These are phyloP conservation scores for Lycophotia porphyrea DNA, from an alignment of 2,888 invertebrate species.

Conservation along the genomic window DNA sequence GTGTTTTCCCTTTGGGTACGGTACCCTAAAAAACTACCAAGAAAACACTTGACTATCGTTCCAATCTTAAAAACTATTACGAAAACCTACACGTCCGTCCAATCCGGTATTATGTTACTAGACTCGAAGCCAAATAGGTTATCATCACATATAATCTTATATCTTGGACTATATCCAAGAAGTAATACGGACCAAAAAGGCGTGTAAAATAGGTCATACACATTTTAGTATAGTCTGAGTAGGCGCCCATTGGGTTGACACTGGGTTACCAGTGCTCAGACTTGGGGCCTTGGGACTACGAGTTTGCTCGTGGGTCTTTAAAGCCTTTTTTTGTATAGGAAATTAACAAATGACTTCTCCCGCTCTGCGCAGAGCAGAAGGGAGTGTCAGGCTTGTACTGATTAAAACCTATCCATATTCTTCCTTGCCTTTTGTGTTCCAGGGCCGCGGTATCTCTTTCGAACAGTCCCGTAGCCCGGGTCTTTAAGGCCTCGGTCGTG, in stretches of 20 bases:
- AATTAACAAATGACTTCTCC: no score
- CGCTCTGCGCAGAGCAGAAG: no score
- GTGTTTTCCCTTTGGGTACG: no score
- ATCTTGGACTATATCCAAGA: conserved; percentile 35
- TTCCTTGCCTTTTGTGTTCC: no score
- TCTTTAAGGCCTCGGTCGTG: no score
- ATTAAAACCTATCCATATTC: no score
- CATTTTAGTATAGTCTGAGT: background rate
- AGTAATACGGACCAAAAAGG: background rate
- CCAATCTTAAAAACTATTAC: background rate
- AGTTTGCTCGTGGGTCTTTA: background rate
- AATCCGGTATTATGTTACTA: conserved; percentile 1
- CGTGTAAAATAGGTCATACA: conserved; percentile 7
- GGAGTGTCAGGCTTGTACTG: no score
- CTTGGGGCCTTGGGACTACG: background rate
- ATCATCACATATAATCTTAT: conserved; percentile 25
- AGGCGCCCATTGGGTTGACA: background rate
- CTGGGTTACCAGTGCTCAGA: background rate
- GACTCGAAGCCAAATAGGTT: conserved; percentile 31
- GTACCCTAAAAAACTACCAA: no score
- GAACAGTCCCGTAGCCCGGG: no score
- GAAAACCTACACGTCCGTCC: background rate
- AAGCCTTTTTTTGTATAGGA: no score
- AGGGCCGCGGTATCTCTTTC: no score
- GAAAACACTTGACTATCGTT: background rate